phyloP scores from a whole-genome alignment of 2,113 vertebrate species.

The Irena cyanogastra region DNA sequence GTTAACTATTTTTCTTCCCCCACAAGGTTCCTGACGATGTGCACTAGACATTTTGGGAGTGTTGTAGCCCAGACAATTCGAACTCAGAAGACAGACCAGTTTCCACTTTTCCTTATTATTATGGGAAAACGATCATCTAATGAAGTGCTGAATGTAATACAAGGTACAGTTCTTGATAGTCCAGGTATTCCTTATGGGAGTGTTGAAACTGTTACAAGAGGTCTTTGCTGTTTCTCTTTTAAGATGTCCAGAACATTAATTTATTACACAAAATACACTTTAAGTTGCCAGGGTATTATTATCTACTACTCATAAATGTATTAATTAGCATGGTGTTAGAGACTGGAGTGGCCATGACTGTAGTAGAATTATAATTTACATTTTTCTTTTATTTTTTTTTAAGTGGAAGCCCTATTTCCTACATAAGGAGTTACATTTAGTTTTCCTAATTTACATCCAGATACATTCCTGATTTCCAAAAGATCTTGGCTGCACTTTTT shows the following conservation, averaged over 20 bases:
- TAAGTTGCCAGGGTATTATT: not conserved
- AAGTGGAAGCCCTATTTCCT: not conserved
- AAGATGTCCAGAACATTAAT: not conserved
- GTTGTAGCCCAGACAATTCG: conserved; percentile 96
- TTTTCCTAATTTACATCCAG: not conserved
- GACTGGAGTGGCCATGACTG: not conserved
- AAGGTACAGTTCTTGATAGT: conserved; percentile 77
- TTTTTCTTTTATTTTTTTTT: not conserved
- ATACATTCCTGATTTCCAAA: not conserved
- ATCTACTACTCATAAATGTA: not conserved
- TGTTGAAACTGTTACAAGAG: not conserved
- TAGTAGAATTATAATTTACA: not conserved
- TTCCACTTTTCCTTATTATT: conserved; percentile 96
- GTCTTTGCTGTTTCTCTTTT: not conserved
- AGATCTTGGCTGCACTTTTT: not conserved
- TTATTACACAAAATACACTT: not conserved
- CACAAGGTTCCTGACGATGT: conserved; percentile 92
- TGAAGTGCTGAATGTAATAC: conserved; percentile 98
- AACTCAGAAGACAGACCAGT: conserved; percentile 97
- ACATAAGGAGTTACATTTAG: not conserved
- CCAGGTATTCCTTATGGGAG: not conserved
- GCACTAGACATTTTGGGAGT: conserved; percentile 95
- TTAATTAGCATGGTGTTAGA: not conserved
- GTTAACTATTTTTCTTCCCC: not conserved
- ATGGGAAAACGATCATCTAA: conserved; percentile 99